phyloP scores from a whole-genome alignment of 2,888 invertebrate genomes.

The Formica aserva region DNA sequence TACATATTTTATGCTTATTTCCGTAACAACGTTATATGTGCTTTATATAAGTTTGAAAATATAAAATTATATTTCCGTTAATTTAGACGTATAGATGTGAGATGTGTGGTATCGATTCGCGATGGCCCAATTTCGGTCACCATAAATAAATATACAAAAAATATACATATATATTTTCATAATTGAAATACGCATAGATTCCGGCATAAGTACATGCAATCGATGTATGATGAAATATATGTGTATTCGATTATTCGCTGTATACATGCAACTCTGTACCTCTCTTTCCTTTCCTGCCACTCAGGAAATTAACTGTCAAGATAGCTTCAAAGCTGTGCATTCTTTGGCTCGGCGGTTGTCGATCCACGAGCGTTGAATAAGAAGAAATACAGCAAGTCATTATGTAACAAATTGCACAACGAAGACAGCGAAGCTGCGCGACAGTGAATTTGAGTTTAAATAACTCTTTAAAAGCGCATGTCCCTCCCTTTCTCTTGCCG shows the following conservation, averaged over 20 bases:
- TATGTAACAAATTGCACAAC: conserved; percentile 38
- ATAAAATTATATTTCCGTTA: conserved; percentile 31
- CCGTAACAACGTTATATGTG: neutral
- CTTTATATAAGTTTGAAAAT: conserved; percentile 21
- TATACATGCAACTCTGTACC: conserved; percentile 7
- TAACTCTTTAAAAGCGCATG: conserved; percentile 1
- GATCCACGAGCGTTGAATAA: conserved; percentile 35
- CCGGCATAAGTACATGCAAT: conserved; percentile 29
- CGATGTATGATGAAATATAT: neutral
- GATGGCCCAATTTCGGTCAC: neutral
- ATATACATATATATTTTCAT: conserved; percentile 18
- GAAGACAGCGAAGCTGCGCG: conserved; percentile 2
- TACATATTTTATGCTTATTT: conserved; percentile 14
- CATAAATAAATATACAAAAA: conserved; percentile 26
- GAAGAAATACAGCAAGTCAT: conserved; percentile 51
- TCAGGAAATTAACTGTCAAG: conserved; percentile 57
- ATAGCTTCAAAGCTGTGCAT: conserved; percentile 44
- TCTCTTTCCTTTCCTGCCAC: conserved; percentile 26
- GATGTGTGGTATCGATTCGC: conserved; percentile 3
- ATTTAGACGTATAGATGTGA: neutral
- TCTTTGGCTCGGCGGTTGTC: conserved; percentile 43
- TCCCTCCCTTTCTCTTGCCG: neutral
- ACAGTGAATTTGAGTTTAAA: conserved; percentile 27
- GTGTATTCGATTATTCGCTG: conserved; percentile 35
- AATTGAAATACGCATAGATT: conserved; percentile 33